Evolutionary conservation across 64 coral and sea anemone species (phyloP), one percentile per base, ranked within the genome.

Genomic region (Astreopora myriophthalma): DNA sequence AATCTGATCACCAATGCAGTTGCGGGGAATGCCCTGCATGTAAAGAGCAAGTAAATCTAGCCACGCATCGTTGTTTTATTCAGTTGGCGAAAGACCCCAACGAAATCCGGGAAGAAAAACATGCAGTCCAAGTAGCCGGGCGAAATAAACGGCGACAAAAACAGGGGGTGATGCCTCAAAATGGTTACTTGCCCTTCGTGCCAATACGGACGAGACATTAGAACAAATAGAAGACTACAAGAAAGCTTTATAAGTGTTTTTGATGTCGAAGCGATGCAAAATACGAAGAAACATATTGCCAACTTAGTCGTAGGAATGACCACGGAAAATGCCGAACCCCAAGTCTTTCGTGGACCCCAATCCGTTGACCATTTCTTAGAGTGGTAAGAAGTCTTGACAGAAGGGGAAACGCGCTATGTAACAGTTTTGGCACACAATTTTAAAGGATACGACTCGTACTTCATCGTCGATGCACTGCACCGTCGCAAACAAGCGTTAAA

Each of bases 181-280:
- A 88, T 17, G 85, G 73, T 25, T 28, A 39, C 38, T 16, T 13
- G 20, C 31, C 34, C 42, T 29, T 75, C 35, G 17, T 42, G 67
- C 3, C 10, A 30, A 19, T 19, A 46, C 3, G 81, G 11, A 8
- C 26, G 67, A 28, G 58, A 29, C 9, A 17, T 14, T 14, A 23
- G 38, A 11, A 28, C 9, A 33, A 39, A 39, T 20, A 28, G 31
- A 17, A 17, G 23, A 73, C 19, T 12, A n/a, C 58, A 1, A 25
- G 35, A 14, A 34, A 13, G 61, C 52, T 16, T 27, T 51, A 1
- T n/a, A n/a, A n/a, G 5, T 81, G 9, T 75, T 55, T 92, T 92
- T 30, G 83, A 92, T 48, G 10, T 86, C 4, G 90, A 93, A 37
- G 49, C 69, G 6, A 78, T 14, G 17, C 91, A 93, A 52, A 77